Conservation (phyloP, 2,113 vertebrate species). For the Egretta garzetta region DNA sequence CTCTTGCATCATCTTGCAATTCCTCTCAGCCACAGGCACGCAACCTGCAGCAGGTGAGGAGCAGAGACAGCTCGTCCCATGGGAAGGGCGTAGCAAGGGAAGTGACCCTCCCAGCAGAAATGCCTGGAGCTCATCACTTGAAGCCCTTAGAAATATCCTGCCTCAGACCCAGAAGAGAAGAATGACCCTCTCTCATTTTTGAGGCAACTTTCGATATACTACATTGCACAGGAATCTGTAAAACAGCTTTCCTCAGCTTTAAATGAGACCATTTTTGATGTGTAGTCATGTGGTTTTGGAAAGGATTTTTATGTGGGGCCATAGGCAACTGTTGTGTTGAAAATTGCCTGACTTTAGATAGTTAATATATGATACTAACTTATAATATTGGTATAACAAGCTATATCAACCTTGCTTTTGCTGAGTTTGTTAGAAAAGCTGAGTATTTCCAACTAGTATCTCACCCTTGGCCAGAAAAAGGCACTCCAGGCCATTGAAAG, state of each 20-base stretch:
- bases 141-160: not conserved
- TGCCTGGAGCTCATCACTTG: not conserved
- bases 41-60: not conserved
- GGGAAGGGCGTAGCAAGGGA: not conserved
- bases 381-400: not conserved
- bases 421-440: not conserved
- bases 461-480: not conserved
- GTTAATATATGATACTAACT: not conserved
- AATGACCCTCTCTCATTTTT: not conserved
- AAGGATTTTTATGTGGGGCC: not conserved
- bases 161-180: not conserved
- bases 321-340: not conserved
- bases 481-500: not conserved
- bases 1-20: not conserved
- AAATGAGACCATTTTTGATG: not conserved
- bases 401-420: not conserved
- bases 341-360: not conserved
- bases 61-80: not conserved
- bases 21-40: not conserved
- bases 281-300: not conserved
- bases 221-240: not conserved
- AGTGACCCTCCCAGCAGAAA: not conserved
- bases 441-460: rapidly evolving
- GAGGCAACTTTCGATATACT: not conserved
- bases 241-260: not conserved